A percentile compares a stretch with the other conserved stretches of the same genome.
Conservation (phyloP, 2,888 invertebrate genomes). For the Apomyelois bistriatella region DNA sequence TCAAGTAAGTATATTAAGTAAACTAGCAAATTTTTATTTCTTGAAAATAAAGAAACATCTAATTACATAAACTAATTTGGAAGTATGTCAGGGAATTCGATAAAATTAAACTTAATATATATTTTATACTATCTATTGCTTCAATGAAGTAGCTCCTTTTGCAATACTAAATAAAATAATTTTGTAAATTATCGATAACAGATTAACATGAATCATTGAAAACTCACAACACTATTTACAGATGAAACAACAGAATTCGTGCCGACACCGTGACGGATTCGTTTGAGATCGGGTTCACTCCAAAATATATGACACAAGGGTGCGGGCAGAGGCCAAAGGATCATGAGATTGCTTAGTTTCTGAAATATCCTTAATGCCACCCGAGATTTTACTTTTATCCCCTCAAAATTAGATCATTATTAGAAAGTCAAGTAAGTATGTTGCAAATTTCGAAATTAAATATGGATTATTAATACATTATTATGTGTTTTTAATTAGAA, state of each 20-base stretch:
- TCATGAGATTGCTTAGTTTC: slow-evolving; percentile 29
- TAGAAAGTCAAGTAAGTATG: slow-evolving; percentile 6
- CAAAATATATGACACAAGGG: slow-evolving; percentile 34
- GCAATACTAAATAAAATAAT: no score
- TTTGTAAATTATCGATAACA: background rate
- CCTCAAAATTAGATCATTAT: slow-evolving; percentile 8
- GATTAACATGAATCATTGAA: background rate
- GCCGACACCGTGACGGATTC: slow-evolving; percentile 60
- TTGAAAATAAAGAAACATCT: no score
- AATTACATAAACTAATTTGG: no score
- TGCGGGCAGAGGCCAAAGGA: slow-evolving; percentile 46
- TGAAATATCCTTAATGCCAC: slow-evolving; percentile 16
- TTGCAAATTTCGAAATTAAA: slow-evolving; percentile 1
- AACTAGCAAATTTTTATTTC: no score
- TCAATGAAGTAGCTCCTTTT: no score
- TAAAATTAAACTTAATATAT: no score
- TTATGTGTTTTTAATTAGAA: background rate
- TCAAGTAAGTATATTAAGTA: no score
- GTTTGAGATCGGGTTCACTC: slow-evolving; percentile 47
- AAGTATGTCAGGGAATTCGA: no score
- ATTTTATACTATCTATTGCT: no score
- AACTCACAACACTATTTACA: slow-evolving; percentile 25
- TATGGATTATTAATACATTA: background rate
- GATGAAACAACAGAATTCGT: slow-evolving; percentile 48
- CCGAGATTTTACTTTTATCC: slow-evolving; percentile 14